These are phyloP conservation scores for Nematolebias whitei DNA, from an alignment of 2,113 vertebrate species.

Conservation along the genomic window DNA sequence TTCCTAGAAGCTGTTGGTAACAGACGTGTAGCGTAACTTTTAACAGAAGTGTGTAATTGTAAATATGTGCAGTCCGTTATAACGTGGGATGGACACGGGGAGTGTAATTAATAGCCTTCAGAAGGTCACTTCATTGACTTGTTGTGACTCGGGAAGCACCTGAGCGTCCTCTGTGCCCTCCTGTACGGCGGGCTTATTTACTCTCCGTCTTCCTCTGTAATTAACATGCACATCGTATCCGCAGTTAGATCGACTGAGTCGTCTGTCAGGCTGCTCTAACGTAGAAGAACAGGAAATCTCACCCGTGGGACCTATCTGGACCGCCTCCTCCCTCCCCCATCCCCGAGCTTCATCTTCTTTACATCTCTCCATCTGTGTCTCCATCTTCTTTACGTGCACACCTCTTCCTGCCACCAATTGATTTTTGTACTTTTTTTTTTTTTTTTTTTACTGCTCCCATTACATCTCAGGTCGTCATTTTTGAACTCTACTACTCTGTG, in stretches of 20 bases:
- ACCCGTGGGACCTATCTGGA: constrained; percentile 57
- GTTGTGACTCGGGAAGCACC: constrained; percentile 60
- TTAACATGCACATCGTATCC: constrained; percentile 70
- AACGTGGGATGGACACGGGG: not conserved
- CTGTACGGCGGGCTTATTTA: constrained; percentile 29
- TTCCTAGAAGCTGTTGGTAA: not conserved
- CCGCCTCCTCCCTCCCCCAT: constrained; percentile 23
- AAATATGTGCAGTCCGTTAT: not conserved
- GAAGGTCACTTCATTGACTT: constrained; percentile 34
- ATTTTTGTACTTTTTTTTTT: constrained; percentile 51
- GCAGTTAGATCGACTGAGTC: constrained; percentile 50
- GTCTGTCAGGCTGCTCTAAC: constrained; percentile 58
- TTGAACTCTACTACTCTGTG: constrained; percentile 4
- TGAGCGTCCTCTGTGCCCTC: constrained; percentile 60
- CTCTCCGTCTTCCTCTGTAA: constrained; percentile 34
- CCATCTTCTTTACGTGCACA: constrained; percentile 6
- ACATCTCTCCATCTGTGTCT: constrained; percentile 31
- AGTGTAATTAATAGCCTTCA: constrained; percentile 27
- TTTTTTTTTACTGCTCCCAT: not conserved
- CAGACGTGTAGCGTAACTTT: not conserved
- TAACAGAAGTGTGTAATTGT: constrained; percentile 6
- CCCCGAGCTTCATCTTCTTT: constrained; percentile 38
- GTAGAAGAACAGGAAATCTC: constrained; percentile 52
- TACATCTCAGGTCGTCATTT: constrained; percentile 1
- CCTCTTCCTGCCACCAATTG: constrained; percentile 40